Evolutionary conservation across 2,113 vertebrate genomes (phyloP).

Genomic region (Scytalopus superciliaris): DNA sequence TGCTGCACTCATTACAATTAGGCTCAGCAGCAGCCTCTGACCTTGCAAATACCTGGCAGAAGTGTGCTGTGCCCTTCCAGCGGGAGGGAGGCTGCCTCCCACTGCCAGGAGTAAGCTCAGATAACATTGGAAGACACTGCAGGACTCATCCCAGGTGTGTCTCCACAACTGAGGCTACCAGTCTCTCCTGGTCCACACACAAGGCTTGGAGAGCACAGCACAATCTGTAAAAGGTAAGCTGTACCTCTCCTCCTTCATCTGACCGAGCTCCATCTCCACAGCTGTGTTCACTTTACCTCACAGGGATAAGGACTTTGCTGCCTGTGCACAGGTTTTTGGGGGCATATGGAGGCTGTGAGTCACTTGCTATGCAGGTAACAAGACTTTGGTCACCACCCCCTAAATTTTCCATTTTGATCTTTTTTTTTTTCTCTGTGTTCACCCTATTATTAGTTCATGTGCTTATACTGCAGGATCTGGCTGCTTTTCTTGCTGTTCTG

Average conservation of each 20-base stretch:
- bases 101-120: neutral
- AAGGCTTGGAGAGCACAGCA: neutral
- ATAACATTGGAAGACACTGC: neutral
- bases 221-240: neutral
- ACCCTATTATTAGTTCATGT: neutral
- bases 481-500: slow-evolving; percentile 5
- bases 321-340: neutral
- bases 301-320: neutral
- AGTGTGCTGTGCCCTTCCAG: slow-evolving; percentile 20
- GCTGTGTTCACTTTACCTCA: neutral
- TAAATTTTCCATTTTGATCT: neutral
- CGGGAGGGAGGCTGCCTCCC: neutral
- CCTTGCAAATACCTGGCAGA: neutral
- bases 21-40: neutral
- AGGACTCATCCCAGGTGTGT: neutral
- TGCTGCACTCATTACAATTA: neutral
- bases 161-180: neutral
- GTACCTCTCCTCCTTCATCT: neutral
- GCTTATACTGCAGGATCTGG: slow-evolving; percentile 6
- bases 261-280: neutral
- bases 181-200: neutral
- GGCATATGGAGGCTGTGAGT: slow-evolving; percentile 30
- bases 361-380: slow-evolving; percentile 36
- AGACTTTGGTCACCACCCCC: neutral
- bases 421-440: neutral